Percentiles rank a stretch among this genome's conserved stretches.
Evolutionary conservation across 64 coral and sea anemone genomes (phyloP).

Genomic region (Montipora foliosa): DNA sequence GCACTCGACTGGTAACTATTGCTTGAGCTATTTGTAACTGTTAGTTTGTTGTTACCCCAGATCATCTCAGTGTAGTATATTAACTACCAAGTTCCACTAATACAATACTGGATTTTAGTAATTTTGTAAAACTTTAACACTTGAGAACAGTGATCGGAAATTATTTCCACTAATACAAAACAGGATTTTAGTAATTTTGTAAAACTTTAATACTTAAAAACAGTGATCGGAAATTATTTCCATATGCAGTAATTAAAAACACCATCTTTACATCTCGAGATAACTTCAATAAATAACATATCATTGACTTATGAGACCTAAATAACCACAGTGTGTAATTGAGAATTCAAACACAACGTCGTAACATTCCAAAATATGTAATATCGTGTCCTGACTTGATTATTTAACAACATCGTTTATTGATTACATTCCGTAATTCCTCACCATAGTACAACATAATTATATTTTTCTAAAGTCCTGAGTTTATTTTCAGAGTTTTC

Average conservation of each 20-base stretch:
- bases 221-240: background rate
- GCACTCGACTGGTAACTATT: too few relatives aligned
- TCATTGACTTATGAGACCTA: slow-evolving; percentile 10
- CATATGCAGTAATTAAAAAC: background rate
- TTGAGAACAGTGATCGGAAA: background rate
- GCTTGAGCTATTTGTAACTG: too few relatives aligned
- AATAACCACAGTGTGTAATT: background rate
- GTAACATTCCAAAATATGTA: slow-evolving; percentile 10
- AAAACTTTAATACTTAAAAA: too few relatives aligned
- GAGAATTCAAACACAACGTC: background rate
- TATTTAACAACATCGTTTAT: background rate
- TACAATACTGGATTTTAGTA: too few relatives aligned
- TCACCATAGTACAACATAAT: slow-evolving; percentile 13
- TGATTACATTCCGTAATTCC: background rate
- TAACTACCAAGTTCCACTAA: too few relatives aligned
- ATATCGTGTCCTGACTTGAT: background rate
- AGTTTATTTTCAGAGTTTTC: background rate
- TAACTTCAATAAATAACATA: slow-evolving; percentile 12
- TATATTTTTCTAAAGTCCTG: background rate
- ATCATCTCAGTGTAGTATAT: too few relatives aligned
- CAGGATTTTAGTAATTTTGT: too few relatives aligned
- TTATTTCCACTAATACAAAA: background rate
- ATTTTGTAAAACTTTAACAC: too few relatives aligned
- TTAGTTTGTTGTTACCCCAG: too few relatives aligned
- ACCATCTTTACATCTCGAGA: background rate